A percentile compares a stretch with the other conserved stretches of the same genome.
phyloP scores from a whole-genome alignment of 2,113 vertebrate species.

The Apteryx owenii region DNA sequence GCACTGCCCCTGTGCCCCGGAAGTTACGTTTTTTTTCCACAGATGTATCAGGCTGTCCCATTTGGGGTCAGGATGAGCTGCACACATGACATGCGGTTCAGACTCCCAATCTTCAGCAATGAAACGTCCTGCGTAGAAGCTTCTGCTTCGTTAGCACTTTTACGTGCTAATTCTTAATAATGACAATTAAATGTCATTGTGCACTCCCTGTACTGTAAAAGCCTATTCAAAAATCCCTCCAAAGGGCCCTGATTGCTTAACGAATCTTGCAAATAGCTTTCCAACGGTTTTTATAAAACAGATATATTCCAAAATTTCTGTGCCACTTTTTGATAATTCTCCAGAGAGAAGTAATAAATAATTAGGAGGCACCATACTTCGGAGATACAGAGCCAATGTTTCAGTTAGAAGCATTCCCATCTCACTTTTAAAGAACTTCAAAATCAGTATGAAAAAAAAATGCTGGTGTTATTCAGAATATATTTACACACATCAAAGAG shows the following conservation, averaged over 20 bases:
- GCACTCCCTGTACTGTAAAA: neutral
- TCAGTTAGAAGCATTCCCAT: constrained; percentile 54
- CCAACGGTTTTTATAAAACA: neutral
- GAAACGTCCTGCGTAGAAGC: neutral
- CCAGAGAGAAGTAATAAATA: constrained; percentile 54
- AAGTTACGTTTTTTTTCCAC: constrained; percentile 16
- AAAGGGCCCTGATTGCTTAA: constrained; percentile 60
- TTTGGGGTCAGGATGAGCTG: constrained; percentile 42
- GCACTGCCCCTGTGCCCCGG: neutral
- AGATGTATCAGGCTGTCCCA: constrained; percentile 23
- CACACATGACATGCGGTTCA: constrained; percentile 24
- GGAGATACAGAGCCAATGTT: constrained; percentile 31
- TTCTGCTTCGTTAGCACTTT: constrained; percentile 37
- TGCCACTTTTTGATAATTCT: constrained; percentile 41
- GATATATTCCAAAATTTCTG: constrained; percentile 21
- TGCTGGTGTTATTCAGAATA: constrained; percentile 41
- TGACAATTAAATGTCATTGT: constrained; percentile 60
- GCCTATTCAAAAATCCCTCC: constrained; percentile 42
- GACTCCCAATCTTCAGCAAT: neutral
- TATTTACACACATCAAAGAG: constrained; percentile 65
- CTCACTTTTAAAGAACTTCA: constrained; percentile 44
- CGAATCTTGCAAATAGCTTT: constrained; percentile 53
- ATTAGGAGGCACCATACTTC: constrained; percentile 31
- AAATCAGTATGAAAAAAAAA: constrained; percentile 34
- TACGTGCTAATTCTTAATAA: constrained; percentile 65